phyloP scores from a whole-genome alignment of 2,888 invertebrate genomes.

The Anagyrus pseudococci region DNA sequence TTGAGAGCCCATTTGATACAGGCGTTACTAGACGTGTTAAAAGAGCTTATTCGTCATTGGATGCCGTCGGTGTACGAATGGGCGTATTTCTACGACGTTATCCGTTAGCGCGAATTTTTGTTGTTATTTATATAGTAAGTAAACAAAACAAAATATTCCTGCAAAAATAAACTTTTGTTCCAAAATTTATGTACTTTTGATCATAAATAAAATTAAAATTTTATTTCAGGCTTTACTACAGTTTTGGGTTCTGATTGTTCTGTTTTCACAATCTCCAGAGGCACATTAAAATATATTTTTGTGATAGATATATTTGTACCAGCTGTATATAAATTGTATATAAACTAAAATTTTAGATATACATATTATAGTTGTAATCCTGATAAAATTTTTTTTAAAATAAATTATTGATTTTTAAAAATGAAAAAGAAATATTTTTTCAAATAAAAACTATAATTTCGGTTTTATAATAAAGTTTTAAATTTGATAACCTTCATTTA shows the following conservation, averaged over 20 bases:
- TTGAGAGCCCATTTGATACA: conserved; percentile 79
- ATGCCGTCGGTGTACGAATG: conserved; percentile 78
- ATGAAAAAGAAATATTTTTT: no score
- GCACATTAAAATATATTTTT: conserved; percentile 47
- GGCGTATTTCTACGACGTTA: conserved; percentile 82
- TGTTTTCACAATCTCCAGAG: conserved; percentile 57
- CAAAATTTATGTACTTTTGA: neutral
- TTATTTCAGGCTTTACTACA: conserved; percentile 54
- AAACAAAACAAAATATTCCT: no score
- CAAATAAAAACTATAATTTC: no score
- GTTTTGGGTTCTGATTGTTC: conserved; percentile 58
- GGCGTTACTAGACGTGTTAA: conserved; percentile 78
- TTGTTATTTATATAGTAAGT: conserved; percentile 83
- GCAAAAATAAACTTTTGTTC: conserved; percentile 14
- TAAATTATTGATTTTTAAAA: no score
- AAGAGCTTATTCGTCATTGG: conserved; percentile 77
- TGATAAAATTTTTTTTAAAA: neutral
- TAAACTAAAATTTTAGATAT: neutral
- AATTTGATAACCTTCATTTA: no score
- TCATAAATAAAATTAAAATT: conserved; percentile 2
- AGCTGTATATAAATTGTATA: neutral
- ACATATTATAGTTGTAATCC: neutral
- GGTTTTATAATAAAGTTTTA: no score
- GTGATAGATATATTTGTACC: conserved; percentile 2
- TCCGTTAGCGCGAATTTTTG: conserved; percentile 81